Evolutionary conservation across 2,797 vertebrate species (phyloP).

Genomic region (Telmatherina bonti): DNA sequence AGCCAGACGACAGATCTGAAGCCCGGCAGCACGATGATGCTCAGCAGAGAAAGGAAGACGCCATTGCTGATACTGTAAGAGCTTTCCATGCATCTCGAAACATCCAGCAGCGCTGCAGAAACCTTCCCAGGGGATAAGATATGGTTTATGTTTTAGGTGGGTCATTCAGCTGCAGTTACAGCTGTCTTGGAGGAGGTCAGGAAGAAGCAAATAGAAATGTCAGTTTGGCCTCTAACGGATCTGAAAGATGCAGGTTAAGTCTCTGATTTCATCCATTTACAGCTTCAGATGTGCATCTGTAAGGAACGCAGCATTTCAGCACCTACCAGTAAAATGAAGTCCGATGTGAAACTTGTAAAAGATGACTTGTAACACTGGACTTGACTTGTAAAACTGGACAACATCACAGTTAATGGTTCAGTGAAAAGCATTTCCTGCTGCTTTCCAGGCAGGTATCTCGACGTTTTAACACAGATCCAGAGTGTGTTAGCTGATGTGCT

Average conservation of each 20-base stretch:
- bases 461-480: constrained; percentile 78
- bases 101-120: background rate
- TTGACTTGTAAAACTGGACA: too few species aligned
- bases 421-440: constrained; percentile 2
- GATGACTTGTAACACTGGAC: too few species aligned
- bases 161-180: constrained; percentile 59
- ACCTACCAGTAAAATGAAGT: too few species aligned
- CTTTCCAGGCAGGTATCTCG: constrained; percentile 60
- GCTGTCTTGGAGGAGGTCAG: constrained; percentile 72
- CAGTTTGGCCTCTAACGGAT: constrained; percentile 74
- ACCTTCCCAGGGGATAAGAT: background rate
- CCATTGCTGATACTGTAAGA: constrained; percentile 36
- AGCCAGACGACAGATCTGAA: constrained; percentile 19
- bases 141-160: constrained; percentile 14
- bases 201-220: constrained; percentile 80
- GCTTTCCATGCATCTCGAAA: background rate
- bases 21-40: constrained; percentile 30
- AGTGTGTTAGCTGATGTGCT: constrained; percentile 76
- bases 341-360: too few species aligned
- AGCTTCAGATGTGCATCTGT: background rate
- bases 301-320: background rate
- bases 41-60: constrained; percentile 29
- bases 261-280: background rate
- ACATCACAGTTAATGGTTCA: too few species aligned
- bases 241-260: constrained; percentile 77